Percentiles rank a stretch among this genome's conserved stretches.
phyloP scores from a whole-genome alignment of 2,888 invertebrate species.

The Chrysodeixis includens region DNA sequence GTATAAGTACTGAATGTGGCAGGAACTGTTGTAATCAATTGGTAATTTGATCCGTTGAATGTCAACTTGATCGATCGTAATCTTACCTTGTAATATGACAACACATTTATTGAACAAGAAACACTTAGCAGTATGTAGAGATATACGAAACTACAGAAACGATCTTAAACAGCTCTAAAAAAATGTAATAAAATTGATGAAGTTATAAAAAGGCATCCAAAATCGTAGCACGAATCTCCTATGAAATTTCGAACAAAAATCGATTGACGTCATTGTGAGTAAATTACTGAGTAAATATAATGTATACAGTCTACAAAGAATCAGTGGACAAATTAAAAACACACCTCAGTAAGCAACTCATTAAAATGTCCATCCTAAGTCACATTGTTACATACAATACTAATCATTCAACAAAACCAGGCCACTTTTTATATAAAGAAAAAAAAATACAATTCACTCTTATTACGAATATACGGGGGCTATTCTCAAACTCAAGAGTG shows the following conservation, averaged over 20 bases:
- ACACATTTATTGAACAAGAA: too few relatives aligned
- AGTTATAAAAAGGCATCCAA: too few relatives aligned
- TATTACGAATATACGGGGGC: slow-evolving; percentile 34
- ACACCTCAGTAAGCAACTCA: not conserved
- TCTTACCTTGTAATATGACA: too few relatives aligned
- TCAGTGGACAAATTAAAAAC: not conserved
- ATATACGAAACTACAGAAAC: too few relatives aligned
- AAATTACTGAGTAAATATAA: not conserved
- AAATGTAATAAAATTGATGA: too few relatives aligned
- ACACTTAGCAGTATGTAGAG: too few relatives aligned
- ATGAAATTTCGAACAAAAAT: too few relatives aligned
- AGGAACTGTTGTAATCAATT: not conserved
- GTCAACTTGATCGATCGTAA: too few relatives aligned
- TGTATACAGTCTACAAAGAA: not conserved
- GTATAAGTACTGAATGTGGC: not conserved
- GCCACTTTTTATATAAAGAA: slow-evolving; percentile 20
- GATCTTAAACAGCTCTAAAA: too few relatives aligned
- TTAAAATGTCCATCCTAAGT: not conserved
- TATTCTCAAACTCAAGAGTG: slow-evolving; percentile 44
- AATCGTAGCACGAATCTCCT: too few relatives aligned
- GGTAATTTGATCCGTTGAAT: not conserved
- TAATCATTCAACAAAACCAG: slow-evolving; percentile 25
- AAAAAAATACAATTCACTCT: slow-evolving; percentile 32
- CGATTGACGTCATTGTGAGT: not conserved
- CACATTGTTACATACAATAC: not conserved